Conservation (phyloP, 2,113 vertebrate species). For the Dasyprocta punctata region DNA sequence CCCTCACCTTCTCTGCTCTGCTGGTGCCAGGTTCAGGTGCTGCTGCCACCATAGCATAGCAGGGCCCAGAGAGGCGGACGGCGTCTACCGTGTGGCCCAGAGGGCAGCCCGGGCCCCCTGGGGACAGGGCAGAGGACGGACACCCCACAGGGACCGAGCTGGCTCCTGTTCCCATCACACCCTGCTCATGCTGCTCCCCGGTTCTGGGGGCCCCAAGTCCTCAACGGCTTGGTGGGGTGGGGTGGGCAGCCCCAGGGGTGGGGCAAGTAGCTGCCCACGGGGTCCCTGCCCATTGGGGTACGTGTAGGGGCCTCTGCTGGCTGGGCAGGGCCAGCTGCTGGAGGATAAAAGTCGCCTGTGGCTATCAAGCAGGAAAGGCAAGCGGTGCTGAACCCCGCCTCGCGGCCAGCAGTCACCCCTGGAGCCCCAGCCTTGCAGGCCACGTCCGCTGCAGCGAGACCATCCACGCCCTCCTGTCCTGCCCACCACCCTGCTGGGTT, state of each 20-base stretch:
- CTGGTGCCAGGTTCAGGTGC: no score
- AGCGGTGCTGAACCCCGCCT: not conserved
- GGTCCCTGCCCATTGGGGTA: not conserved
- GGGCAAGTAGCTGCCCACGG: not conserved
- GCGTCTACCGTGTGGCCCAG: no score
- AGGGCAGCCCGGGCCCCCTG: accelerated
- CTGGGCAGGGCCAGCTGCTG: not conserved
- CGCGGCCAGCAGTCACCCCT: not conserved
- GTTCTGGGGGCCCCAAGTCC: not conserved
- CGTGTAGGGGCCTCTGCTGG: not conserved
- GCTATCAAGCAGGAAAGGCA: not conserved
- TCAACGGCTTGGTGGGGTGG: not conserved
- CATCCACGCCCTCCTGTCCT: no score
- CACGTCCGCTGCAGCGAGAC: not conserved
- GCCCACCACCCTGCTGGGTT: no score
- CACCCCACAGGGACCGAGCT: not conserved
- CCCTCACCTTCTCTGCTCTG: not conserved
- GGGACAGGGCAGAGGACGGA: not conserved
- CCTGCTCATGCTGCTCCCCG: accelerated
- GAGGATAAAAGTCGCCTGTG: not conserved
- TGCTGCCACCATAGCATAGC: not conserved
- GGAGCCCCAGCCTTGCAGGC: no score
- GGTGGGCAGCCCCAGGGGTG: not conserved
- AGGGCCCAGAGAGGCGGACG: not conserved
- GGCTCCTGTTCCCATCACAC: accelerated